Conservation (phyloP, 2,888 invertebrate genomes). For the Deilephila porcellus region DNA sequence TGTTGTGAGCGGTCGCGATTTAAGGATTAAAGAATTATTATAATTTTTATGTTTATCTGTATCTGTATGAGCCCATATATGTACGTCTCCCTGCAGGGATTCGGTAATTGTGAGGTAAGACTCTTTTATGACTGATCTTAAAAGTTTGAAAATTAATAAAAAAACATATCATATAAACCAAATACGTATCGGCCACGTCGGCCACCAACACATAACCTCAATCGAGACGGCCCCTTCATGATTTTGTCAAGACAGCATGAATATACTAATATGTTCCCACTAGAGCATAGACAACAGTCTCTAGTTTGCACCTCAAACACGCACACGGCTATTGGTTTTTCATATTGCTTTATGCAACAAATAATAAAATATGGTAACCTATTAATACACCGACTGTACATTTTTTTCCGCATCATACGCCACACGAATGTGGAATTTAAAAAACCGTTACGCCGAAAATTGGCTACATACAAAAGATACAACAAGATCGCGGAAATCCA, state of each 20-base stretch:
- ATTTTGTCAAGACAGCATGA: no score
- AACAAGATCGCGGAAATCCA: constrained; percentile 6
- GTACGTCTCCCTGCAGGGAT: no score
- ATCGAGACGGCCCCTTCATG: no score
- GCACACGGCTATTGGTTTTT: constrained; percentile 52
- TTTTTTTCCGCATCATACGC: constrained; percentile 42
- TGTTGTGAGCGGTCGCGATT: constrained; percentile 38
- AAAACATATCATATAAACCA: no score
- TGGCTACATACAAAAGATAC: constrained; percentile 32
- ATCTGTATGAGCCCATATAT: no score
- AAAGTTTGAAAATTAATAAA: no score
- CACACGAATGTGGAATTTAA: constrained; percentile 38
- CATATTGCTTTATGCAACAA: constrained; percentile 54
- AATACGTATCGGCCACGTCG: no score
- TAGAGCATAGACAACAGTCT: constrained; percentile 31
- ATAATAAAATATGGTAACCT: constrained; percentile 54
- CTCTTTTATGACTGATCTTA: no score
- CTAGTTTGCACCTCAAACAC: constrained; percentile 37
- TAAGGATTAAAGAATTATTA: constrained; percentile 19
- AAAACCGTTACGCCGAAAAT: constrained; percentile 40
- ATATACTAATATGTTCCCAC: no score
- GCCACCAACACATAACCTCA: no score
- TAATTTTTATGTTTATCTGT: no score
- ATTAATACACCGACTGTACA: constrained; percentile 47
- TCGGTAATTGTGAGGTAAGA: no score